phyloP scores from a whole-genome alignment of 1,140 invertebrate genomes.

The Drosophila murphyi region DNA sequence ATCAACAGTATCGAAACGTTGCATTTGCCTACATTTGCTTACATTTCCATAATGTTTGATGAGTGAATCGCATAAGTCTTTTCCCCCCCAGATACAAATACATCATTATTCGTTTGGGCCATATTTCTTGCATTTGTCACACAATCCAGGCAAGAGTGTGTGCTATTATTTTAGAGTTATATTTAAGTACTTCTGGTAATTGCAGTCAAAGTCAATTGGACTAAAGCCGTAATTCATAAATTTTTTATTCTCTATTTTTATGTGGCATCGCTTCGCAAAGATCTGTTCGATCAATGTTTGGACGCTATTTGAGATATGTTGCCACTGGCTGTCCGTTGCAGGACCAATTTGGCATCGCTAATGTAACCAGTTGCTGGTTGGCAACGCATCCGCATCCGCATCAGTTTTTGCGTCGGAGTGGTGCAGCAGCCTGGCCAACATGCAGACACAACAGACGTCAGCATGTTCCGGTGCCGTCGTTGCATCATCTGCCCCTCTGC shows the following conservation, averaged over 20 bases:
- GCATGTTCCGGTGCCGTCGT: conserved; percentile 32
- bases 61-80: not conserved
- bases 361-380: conserved; percentile 41
- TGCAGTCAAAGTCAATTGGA: no score
- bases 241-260: no score
- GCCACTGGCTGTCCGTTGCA: conserved; percentile 4
- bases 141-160: no score
- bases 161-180: no score
- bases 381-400: conserved; percentile 48
- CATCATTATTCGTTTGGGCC: not conserved
- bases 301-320: not conserved
- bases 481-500: not conserved
- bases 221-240: no score
- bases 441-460: conserved; percentile 31
- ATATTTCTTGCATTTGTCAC: no score
- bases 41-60: conserved; percentile 9
- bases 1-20: conserved; percentile 12
- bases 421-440: conserved; percentile 65
- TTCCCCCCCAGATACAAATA: not conserved
- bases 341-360: conserved; percentile 56
- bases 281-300: not conserved
- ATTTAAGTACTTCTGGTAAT: no score
- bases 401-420: conserved; percentile 51
- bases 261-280: no score
- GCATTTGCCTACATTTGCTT: conserved; percentile 1